These are phyloP conservation scores for Parapristionchus giblindavisi DNA, from an alignment of 2,888 invertebrate genomes.

Conservation along the genomic window DNA sequence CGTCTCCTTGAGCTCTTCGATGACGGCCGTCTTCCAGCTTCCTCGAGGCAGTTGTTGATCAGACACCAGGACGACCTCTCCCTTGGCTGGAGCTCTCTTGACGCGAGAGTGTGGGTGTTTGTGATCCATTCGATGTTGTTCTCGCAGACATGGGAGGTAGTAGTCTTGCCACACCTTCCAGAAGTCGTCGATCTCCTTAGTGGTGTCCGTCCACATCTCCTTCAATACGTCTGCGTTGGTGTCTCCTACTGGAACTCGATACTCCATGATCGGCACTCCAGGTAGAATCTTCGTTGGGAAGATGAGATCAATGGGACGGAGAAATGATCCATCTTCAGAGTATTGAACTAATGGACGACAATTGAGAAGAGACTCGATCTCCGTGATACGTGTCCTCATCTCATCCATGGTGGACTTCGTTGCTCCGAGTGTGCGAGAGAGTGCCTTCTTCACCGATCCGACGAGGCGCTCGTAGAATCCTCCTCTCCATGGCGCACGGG, in stretches of 20 bases:
- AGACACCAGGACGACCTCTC: slow-evolving; percentile 17
- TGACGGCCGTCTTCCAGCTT: not conserved
- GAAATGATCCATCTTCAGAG: not conserved
- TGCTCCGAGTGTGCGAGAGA: not conserved
- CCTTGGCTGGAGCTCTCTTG: not conserved
- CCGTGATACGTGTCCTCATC: not conserved
- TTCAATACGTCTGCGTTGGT: too few relatives aligned
- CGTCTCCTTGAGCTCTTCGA: not conserved
- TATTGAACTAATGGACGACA: not conserved
- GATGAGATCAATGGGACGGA: slow-evolving; percentile 9
- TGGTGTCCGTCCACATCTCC: slow-evolving; percentile 6
- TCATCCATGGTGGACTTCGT: not conserved
- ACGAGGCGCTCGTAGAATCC: slow-evolving; percentile 72
- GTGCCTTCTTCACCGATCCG: slow-evolving; percentile 43
- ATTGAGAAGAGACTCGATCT: slow-evolving; percentile 20
- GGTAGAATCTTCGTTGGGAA: not conserved
- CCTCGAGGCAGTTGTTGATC: not conserved
- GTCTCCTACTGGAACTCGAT: not conserved
- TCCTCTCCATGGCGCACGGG: slow-evolving; percentile 71
- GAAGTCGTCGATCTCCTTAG: not conserved
- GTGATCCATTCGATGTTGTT: not conserved
- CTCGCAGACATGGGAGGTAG: not conserved
- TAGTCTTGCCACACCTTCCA: not conserved
- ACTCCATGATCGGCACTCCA: not conserved
- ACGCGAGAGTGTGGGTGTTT: not conserved